Conservation (phyloP, 2,888 invertebrate genomes). For the Plebejus argus region DNA sequence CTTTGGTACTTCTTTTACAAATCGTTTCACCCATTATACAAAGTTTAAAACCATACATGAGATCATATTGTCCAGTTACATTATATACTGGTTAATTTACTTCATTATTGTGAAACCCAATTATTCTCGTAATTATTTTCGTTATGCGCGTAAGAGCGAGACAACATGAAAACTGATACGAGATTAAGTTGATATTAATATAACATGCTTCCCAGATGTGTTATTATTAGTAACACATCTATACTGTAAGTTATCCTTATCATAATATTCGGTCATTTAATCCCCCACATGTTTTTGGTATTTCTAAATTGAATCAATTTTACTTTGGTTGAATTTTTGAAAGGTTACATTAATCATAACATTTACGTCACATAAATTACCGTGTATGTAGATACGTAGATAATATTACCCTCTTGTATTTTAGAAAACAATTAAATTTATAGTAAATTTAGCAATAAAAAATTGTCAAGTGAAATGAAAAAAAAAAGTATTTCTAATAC, state of each 20-base stretch:
- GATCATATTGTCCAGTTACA: slow-evolving; percentile 66
- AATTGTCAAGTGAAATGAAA: background rate
- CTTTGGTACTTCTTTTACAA: background rate
- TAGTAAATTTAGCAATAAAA: background rate
- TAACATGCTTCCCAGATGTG: background rate
- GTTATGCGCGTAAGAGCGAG: background rate
- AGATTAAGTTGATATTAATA: background rate
- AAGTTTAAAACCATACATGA: slow-evolving; percentile 69
- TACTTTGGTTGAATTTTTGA: slow-evolving; percentile 15
- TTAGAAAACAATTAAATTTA: background rate
- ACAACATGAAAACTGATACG: background rate
- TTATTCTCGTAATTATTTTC: background rate
- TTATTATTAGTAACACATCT: background rate
- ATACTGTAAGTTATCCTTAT: background rate
- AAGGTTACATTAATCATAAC: background rate
- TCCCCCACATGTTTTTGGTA: slow-evolving; percentile 14
- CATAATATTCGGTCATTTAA: background rate
- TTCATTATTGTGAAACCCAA: background rate
- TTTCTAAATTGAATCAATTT: slow-evolving; percentile 4
- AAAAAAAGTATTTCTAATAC: background rate
- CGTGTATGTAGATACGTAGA: background rate
- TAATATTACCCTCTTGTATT: background rate
- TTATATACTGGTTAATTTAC: slow-evolving; percentile 11
- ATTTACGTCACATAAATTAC: background rate
- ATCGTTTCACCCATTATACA: slow-evolving; percentile 50